Percentiles rank a stretch among this genome's conserved stretches.
Evolutionary conservation across 2,113 vertebrate species (phyloP).

Genomic region (human (Homo sapiens)): GRCh38 chr6:23664501-23665000

Average conservation of each 20-base stretch:
- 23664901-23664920: not conserved
- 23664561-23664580: not conserved
- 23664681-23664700: not conserved
- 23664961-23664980: not conserved
- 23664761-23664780: not conserved
- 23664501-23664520: not conserved
- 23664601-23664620: not conserved
- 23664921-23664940: not conserved
- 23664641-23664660: not conserved
- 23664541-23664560: not conserved
- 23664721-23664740: not conserved
- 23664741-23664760: not conserved
- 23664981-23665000: not conserved
- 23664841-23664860: not conserved
- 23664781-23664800: not conserved
- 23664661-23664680: not conserved
- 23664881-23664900: not conserved
- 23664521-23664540: not conserved
- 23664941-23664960: not conserved
- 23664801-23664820: not conserved
- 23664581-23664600: not conserved
- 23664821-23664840: not conserved
- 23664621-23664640: not conserved
- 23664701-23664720: not conserved
- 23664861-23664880: not conserved